These are phyloP conservation scores for Trimorus sp. DNA, from an alignment of 2,888 invertebrate species.

Conservation along the genomic window DNA sequence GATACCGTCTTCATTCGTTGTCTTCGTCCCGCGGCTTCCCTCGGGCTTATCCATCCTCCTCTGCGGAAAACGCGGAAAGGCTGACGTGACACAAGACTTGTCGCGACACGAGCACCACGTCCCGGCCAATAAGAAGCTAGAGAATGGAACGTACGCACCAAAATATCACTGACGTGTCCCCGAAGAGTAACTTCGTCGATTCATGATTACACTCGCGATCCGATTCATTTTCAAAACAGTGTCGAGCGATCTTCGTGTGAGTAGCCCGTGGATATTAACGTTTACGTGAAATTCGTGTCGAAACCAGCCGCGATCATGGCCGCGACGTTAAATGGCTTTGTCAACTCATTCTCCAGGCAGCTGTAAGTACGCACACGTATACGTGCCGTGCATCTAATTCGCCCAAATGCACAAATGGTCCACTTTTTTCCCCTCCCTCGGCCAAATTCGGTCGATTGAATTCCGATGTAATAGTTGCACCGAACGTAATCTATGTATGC, in stretches of 20 bases:
- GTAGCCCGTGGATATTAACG: constrained; percentile 11
- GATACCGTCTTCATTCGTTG: no score
- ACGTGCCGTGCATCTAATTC: neutral
- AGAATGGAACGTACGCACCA: constrained; percentile 63
- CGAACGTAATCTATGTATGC: no score
- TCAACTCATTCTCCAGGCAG: constrained; percentile 87
- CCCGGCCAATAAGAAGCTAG: constrained; percentile 54
- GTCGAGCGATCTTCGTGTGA: constrained; percentile 49
- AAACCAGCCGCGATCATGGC: constrained; percentile 82
- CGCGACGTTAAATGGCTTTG: constrained; percentile 85
- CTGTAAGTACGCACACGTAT: constrained; percentile 87
- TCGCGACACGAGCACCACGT: constrained; percentile 28
- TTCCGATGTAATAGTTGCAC: no score
- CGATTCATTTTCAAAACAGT: constrained; percentile 68
- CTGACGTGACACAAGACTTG: constrained; percentile 50
- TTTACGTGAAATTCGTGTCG: constrained; percentile 10
- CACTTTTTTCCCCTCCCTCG: neutral
- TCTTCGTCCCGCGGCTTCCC: no score
- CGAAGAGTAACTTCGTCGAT: constrained; percentile 71
- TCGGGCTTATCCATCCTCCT: no score
- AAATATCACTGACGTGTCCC: constrained; percentile 81
- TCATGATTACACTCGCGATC: constrained; percentile 75
- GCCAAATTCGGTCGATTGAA: no score
- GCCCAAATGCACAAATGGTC: neutral
- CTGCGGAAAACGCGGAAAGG: constrained; percentile 2